Base-by-base conservation (phyloP, 2,888 invertebrate species). In the Aporophyla lueneburgensis region DNA sequence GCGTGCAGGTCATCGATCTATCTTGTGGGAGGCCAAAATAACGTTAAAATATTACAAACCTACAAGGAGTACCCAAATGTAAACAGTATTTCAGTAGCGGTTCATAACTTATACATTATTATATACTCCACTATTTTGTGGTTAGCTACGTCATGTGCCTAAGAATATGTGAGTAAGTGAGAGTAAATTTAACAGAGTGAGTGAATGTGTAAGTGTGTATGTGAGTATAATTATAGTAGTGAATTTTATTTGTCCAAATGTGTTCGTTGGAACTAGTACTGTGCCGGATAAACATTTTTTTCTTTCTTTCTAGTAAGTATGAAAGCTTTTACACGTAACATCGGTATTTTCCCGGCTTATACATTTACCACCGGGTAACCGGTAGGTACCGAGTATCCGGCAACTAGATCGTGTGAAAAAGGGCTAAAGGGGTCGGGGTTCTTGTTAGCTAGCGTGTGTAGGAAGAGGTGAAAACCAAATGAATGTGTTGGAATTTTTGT, bases 301-400 rank as follows among this genome's bases (percentile, higher is more conserved):
- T 49, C 46, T 24, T 49, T 24, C 12, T 49, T 49, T 62, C 40
- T 63, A 16, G 5, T 14, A 54, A 67, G 12, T 54, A 21, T 51
- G 33, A 24, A 59, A 67, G 21, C 43, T 12, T 49, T 16, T 27
- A 21, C 59, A 43, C 27, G 24, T 67, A 24, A 27, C 0, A 33
- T n/a, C 27, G 43, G 51, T 10, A 53, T 76, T 46, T 74, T 12
- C 16, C 40, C n/a, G 51, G 58, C 10, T 65, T 40, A 12, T 27
- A 51, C 51, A 33, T 74, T 51, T 43, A 5, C 2, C 24, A 21
- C 51, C 43, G 24, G n/a, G n/a, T 59, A 51, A 46, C 59, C 51
- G 59, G 51, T 46, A 33, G 59, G 51, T 46, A 33, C 46, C 27
- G 19, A n/a, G 67, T 71, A 61, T 61, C 74, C 74, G 51, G 59